phyloP scores from a whole-genome alignment of 1,140 invertebrate genomes.

The Drosophila suzukii region DNA sequence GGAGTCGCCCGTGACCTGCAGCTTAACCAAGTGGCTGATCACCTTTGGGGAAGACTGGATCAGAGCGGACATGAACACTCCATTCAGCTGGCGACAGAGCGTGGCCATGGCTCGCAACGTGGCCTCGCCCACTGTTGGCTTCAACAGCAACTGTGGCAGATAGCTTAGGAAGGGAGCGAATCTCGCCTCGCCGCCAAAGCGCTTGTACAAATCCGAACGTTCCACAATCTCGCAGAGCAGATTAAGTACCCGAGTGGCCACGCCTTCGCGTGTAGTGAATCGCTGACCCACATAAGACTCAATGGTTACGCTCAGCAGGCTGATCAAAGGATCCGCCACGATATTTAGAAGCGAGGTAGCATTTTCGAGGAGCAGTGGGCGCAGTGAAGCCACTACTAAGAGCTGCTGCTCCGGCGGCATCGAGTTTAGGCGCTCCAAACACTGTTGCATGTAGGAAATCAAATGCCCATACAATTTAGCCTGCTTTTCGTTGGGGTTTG shows the following conservation, averaged over 20 bases:
- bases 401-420: slow-evolving; percentile 42
- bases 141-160: slow-evolving; percentile 66
- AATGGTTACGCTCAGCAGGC: slow-evolving; percentile 50
- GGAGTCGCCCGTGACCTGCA: slow-evolving; percentile 57
- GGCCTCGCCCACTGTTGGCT: slow-evolving; percentile 57
- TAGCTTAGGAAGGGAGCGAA: slow-evolving; percentile 65
- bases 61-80: slow-evolving; percentile 54
- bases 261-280: slow-evolving; percentile 65
- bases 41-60: slow-evolving; percentile 17
- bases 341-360: slow-evolving; percentile 74
- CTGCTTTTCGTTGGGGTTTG: slow-evolving; percentile 27
- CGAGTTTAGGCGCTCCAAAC: slow-evolving; percentile 7
- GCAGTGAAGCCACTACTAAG: slow-evolving; percentile 80
- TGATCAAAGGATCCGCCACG: slow-evolving; percentile 33
- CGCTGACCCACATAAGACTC: slow-evolving; percentile 59
- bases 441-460: slow-evolving; percentile 37
- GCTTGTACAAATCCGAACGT: slow-evolving; percentile 74
- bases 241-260: slow-evolving; percentile 55
- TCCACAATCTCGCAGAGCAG: slow-evolving; percentile 85
- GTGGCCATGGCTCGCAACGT: slow-evolving; percentile 66
- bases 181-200: slow-evolving; percentile 77
- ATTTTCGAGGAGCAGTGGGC: slow-evolving; percentile 83
- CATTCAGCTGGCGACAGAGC: slow-evolving; percentile 72
- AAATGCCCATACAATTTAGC: slow-evolving; percentile 27
- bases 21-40: slow-evolving; percentile 45